Evolutionary conservation across 1,140 invertebrate species (phyloP), one percentile per base, ranked within the genome.

Genomic region (Drosophila mauritiana): DNA sequence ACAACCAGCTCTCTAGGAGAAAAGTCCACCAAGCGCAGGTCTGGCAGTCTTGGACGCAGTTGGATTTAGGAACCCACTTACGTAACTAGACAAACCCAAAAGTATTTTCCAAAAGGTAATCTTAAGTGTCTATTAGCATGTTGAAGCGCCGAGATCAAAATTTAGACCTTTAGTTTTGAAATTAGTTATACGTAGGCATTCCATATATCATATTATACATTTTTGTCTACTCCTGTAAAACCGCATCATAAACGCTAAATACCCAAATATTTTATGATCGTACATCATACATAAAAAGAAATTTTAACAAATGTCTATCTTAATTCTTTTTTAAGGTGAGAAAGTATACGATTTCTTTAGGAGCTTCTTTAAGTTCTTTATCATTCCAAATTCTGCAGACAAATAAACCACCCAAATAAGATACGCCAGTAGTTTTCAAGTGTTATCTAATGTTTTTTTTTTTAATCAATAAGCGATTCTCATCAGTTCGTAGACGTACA

Each of bases 1-100:
- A 27, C 56, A 3, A 25, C 73, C 17, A 53, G 75, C 8, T 73
- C 80, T 7, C 22, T 51, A 15, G 37, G 52, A 48, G 69, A 78
- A 12, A 80, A 88, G 40, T 78, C 75, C 1, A 61, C 56, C 22
- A 92, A 92, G 40, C 78, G 90, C 1, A 69, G 92, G 25, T 92
- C 92, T 0, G 92, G 91, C 10, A 92, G 92, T 54, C 91, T 91
- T 4, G 92, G 92, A 10, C 79, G 91, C 2, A 92, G 79, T 64
- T 92, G 91, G 91, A 91, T 92, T 51, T 92, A 90, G 37, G 20
- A 27, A 42, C 0, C 25, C 22, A 3, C 8, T 25, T 15, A 36
- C 3, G 25, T 17, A 45, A 8, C 12, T 22, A 6, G 11, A 3
- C 27, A 13, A 49, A 7, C 25, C 27, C 8, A 8, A 31, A 8